Base-by-base conservation (phyloP, 2,113 vertebrate species). In the Xyrauchen texanus region DNA sequence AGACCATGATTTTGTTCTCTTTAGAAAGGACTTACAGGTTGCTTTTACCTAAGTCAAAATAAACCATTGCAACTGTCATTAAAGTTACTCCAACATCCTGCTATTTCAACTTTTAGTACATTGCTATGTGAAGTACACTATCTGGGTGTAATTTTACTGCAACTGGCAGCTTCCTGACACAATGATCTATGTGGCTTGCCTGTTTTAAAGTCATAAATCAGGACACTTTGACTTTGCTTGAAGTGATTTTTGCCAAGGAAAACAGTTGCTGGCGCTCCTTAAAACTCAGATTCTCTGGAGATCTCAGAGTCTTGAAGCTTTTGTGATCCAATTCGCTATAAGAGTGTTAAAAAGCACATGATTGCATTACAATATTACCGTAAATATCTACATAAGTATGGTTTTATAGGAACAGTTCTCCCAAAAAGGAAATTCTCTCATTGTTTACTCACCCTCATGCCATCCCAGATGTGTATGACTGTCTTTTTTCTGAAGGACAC, bases 231-330 rank as follows among this genome's bases (percentile, higher is more conserved):
- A 79, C 9, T 8, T 82, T 79, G 5, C 7, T 77, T 87, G 49
- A 84, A 6, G 86, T 80, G 68, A 82, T 88, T 21, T 86, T 70
- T 4, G 51, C 63, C 79, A 85, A 58, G 3, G 89, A 87, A 53
- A 92, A 92, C 16, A 91, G 89, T 44, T 49, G 86, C 79, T 88
- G 91, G 6, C 89, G 88, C 70, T 91, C 87, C 71, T 82, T 89
- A 77, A 92, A 92, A 0, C 88, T 75, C 16, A 92, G 89, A 49
- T 85, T 89, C 62, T 92, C 91, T 3, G 90, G 91, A 64, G 87
- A 83, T 0, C 58, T 44, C 3, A 0, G 15, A 34, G 63, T 71
- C 68, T 63, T 55, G 5, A 47, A 61, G 61, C 76, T 79, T 45
- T 84, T 58, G n/a, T 21, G 12, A 57, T 66, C 34, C 16, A 13